Conservation (phyloP, 2,797 vertebrate species). For the Varecia variegata region DNA sequence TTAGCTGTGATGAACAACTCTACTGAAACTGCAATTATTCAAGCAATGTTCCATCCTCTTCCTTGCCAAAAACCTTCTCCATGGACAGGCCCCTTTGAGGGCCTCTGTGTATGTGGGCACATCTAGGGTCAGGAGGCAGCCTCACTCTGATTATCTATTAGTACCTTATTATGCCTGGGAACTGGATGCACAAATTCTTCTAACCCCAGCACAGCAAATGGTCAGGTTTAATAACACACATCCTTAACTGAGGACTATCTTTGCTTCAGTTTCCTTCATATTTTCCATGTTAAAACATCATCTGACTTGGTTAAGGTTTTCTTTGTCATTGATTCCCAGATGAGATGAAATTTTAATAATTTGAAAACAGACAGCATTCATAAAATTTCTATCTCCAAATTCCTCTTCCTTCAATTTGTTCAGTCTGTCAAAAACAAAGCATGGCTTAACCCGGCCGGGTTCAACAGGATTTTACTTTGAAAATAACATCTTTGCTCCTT, state of each 20-base stretch:
- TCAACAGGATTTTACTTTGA: constrained; percentile 47
- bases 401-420: constrained; percentile 67
- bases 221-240: neutral
- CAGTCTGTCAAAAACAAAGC: constrained; percentile 75
- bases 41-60: neutral
- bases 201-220: neutral
- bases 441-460: constrained; percentile 39
- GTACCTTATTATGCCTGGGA: neutral
- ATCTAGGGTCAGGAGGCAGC: constrained; percentile 17
- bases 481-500: neutral
- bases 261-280: constrained; percentile 19
- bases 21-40: constrained; percentile 52
- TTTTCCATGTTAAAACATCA: constrained; percentile 46
- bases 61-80: neutral
- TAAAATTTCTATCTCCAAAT: constrained; percentile 71
- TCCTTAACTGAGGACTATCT: neutral
- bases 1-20: constrained; percentile 46
- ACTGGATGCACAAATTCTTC: neutral
- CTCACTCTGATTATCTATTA: neutral
- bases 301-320: constrained; percentile 54
- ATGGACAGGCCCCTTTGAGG: neutral
- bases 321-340: constrained; percentile 66
- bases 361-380: constrained; percentile 70
- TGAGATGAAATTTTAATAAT: constrained; percentile 72
- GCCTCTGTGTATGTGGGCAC: neutral